Evolutionary conservation across 2,113 vertebrate genomes (phyloP).

Genomic region (Sylvia atricapilla): DNA sequence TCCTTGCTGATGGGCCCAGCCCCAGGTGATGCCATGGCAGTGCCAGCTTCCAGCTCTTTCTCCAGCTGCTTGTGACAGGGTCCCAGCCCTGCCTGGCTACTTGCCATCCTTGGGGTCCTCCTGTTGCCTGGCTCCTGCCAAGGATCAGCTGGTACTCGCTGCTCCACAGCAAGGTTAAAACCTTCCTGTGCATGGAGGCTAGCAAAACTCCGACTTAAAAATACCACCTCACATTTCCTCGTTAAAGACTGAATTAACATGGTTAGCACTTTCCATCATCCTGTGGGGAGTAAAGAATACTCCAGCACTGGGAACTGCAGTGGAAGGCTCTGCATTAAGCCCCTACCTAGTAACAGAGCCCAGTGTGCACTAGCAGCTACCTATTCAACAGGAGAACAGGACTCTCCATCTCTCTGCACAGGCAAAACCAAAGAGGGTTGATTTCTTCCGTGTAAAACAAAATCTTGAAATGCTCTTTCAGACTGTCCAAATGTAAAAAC

Average conservation of each 20-base stretch:
- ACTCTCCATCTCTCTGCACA: neutral
- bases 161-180: neutral
- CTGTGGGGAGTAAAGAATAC: neutral
- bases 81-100: neutral
- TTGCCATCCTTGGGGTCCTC: neutral
- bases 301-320: neutral
- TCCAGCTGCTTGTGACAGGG: neutral
- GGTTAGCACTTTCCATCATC: neutral
- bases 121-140: neutral
- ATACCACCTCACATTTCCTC: neutral
- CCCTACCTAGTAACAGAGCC: accelerated
- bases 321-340: neutral
- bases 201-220: neutral
- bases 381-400: neutral
- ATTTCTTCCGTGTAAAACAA: neutral
- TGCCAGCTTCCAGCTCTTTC: neutral
- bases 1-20: neutral
- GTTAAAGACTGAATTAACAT: neutral
- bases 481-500: neutral
- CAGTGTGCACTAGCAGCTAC: neutral
- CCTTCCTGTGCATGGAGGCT: neutral
- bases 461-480: neutral
- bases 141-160: accelerated
- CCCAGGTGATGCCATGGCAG: neutral
- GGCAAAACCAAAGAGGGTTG: neutral